Evolutionary conservation across 2,113 vertebrate species (phyloP), one percentile per base, ranked within the genome.

Genomic region (Austrofundulus limnaeus): DNA sequence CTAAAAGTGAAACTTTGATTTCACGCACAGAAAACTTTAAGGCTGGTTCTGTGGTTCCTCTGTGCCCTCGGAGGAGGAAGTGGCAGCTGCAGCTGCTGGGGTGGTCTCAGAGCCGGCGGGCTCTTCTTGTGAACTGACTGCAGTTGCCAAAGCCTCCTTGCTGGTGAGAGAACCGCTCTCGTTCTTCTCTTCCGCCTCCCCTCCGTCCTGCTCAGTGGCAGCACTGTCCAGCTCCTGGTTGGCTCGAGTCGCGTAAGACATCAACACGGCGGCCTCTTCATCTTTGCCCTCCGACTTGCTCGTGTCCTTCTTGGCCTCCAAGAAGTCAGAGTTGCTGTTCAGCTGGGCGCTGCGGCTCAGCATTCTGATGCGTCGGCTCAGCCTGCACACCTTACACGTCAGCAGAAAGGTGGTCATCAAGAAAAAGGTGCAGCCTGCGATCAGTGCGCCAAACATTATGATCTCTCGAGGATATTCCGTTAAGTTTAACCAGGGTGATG

Each of bases 221-320:
- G 49, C 46, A 0, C 52, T 58, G 1, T 28, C 57, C 12, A 2
- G 10, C 34, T 76, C 65, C 17, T 69, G 74, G 39, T 58, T 64
- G 3, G 56, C 16, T 28, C 67, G 49, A 45, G 0, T 31, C 11
- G 73, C 1, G 9, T 80, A 72, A 0, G 17, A 2, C 81, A 88
- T 54, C 16, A 87, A n/a, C 49, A 86, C 3, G 1, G 0, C 34
- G 70, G 38, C 70, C 45, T 87, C 83, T 39, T 55, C 61, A 59
- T 43, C 20, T 20, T 71, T 74, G 2, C 19, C 12, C 25, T 60
- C 60, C 1, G 56, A 3, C 19, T 48, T 55, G 38, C 7, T 23
- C 49, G 79, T 61, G 38, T 31, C 6, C 38, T 5, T 57, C n/a
- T 54, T 61, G 55, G 21, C 25, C 0, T 31, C 8, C 24, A 45